Conservation (phyloP, 92 coral and sea anemone species). For the Porites cylindrica region DNA sequence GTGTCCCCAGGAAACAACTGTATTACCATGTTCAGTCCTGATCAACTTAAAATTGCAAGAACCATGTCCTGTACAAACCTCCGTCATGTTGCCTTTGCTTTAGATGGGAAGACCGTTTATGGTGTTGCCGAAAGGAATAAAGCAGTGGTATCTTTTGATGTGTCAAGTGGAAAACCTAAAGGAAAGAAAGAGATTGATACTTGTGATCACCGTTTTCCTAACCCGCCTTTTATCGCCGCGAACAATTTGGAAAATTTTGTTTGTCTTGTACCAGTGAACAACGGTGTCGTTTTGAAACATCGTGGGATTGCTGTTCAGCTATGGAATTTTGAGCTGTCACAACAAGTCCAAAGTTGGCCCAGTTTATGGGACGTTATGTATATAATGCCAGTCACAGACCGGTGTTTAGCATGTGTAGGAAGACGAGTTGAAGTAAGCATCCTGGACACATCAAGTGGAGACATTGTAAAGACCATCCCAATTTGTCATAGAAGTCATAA, state of each 20-base stretch:
- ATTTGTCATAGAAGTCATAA: not conserved
- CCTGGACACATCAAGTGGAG: constrained; percentile 6
- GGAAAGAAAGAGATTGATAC: too few species aligned
- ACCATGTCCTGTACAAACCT: not conserved
- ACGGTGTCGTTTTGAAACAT: constrained; percentile 8
- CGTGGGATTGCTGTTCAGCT: not conserved
- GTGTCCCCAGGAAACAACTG: not conserved
- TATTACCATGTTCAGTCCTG: not conserved
- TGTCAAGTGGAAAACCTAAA: not conserved
- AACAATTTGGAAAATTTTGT: too few species aligned
- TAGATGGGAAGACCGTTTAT: not conserved
- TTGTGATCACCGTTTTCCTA: too few species aligned
- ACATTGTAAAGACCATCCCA: not conserved
- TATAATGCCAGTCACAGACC: constrained; percentile 13
- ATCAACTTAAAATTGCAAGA: not conserved
- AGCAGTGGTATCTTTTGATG: not conserved
- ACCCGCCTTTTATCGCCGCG: not conserved
- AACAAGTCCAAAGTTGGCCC: constrained; percentile 18
- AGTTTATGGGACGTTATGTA: not conserved
- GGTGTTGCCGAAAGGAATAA: not conserved
- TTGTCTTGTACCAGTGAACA: not conserved
- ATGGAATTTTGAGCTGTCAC: constrained; percentile 43
- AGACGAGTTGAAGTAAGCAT: not conserved
- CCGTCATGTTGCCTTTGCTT: not conserved
- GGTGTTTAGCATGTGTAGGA: constrained; percentile 10